A percentile compares a stretch with the other conserved stretches of the same genome.
Evolutionary conservation across 2,113 vertebrate genomes (phyloP).

Genomic region (Oryzias woworae): DNA sequence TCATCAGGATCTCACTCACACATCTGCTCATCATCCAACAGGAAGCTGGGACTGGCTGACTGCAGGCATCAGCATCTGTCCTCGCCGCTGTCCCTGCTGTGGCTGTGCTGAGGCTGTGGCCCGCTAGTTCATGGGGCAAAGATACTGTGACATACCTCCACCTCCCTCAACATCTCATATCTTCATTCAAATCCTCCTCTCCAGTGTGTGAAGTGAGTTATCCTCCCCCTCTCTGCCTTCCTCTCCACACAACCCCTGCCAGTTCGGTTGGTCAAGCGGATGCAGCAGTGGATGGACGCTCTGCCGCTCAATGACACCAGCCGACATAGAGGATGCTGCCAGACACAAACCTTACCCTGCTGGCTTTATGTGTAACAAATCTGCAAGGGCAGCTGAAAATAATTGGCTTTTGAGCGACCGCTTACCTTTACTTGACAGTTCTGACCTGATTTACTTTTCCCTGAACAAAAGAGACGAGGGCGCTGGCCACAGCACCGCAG

Average conservation of each 20-base stretch:
- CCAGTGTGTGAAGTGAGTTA: constrained; percentile 5
- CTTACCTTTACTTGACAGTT: constrained; percentile 20
- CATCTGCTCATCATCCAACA: constrained; percentile 47
- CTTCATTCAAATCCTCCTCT: constrained; percentile 1
- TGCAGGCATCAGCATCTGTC: constrained; percentile 60
- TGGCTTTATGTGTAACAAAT: not conserved
- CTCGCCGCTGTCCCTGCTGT: constrained; percentile 28
- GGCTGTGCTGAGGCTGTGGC: not conserved
- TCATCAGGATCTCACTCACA: constrained; percentile 26
- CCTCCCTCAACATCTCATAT: constrained; percentile 7
- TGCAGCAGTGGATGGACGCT: constrained; percentile 20
- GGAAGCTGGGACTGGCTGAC: constrained; percentile 21
- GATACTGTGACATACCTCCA: not conserved
- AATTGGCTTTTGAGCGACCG: constrained; percentile 3
- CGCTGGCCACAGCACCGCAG: not conserved
- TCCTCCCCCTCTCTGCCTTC: not conserved
- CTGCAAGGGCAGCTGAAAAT: not conserved
- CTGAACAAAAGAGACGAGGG: constrained; percentile 7
- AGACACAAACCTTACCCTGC: too few relatives aligned
- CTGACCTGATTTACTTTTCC: not conserved
- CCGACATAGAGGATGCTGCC: too few relatives aligned
- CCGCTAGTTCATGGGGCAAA: constrained; percentile 3
- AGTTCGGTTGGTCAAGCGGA: constrained; percentile 46
- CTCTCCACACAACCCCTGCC: constrained; percentile 6
- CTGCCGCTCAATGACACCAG: constrained; percentile 24